Evolutionary conservation across 2,113 vertebrate genomes (phyloP).

Genomic region (Anser brachyrhynchus): DNA sequence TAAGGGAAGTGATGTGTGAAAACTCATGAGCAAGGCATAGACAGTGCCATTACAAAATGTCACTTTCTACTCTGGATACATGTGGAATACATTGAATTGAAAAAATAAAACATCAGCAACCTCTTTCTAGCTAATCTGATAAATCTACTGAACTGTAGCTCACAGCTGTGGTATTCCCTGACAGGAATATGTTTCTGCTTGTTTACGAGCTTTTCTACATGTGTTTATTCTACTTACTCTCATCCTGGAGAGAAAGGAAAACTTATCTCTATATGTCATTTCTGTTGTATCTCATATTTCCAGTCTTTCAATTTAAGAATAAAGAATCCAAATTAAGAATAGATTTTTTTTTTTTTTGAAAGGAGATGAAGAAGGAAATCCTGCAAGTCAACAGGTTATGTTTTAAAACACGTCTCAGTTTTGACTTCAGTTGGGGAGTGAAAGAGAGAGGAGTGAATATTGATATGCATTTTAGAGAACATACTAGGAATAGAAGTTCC

Average conservation of each 20-base stretch:
- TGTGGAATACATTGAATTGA: neutral
- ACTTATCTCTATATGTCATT: rapidly evolving
- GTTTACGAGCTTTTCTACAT: neutral
- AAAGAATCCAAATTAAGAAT: neutral
- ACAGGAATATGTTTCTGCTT: neutral
- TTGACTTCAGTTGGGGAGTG: neutral
- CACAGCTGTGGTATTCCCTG: neutral
- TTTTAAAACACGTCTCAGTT: neutral
- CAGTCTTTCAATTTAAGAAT: neutral
- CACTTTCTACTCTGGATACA: neutral
- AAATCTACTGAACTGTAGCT: neutral
- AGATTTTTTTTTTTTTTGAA: neutral
- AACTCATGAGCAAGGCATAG: neutral
- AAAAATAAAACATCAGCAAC: neutral
- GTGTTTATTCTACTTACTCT: neutral
- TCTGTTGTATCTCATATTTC: neutral
- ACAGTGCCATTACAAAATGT: neutral
- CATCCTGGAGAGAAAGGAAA: neutral
- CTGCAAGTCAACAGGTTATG: neutral
- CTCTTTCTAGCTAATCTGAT: neutral
- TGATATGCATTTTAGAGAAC: neutral
- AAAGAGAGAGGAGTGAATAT: neutral
- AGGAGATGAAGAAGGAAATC: neutral
- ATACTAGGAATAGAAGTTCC: neutral
- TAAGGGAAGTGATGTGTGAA: neutral